phyloP scores from a whole-genome alignment of 1,140 invertebrate genomes.

The Dryas iulia region DNA sequence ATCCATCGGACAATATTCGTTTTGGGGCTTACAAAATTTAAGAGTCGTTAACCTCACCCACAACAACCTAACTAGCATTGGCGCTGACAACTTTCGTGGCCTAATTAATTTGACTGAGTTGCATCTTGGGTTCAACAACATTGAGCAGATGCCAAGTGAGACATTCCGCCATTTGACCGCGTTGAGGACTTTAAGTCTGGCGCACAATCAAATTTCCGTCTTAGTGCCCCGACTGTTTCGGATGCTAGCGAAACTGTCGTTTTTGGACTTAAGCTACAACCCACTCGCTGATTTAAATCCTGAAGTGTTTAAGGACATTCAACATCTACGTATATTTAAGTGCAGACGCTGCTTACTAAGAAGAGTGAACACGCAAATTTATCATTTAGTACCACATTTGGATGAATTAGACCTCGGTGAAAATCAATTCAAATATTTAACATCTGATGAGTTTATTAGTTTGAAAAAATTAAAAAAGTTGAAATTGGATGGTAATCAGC shows the following conservation, averaged over 20 bases:
- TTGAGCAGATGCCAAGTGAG: constrained; percentile 86
- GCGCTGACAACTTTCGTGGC: constrained; percentile 90
- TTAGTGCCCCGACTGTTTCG: constrained; percentile 86
- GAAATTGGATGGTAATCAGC: constrained; percentile 87
- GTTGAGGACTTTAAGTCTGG: constrained; percentile 84
- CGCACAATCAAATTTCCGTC: constrained; percentile 85
- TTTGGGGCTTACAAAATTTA: constrained; percentile 87
- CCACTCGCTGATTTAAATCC: constrained; percentile 85
- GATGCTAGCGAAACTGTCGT: constrained; percentile 84
- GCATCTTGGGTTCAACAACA: constrained; percentile 91
- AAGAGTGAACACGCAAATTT: constrained; percentile 88
- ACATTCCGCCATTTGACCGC: constrained; percentile 86
- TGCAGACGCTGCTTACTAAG: constrained; percentile 85
- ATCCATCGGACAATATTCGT: constrained; percentile 88
- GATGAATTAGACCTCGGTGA: constrained; percentile 87
- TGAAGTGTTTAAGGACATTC: constrained; percentile 89
- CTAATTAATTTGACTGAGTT: constrained; percentile 89
- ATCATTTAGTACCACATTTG: constrained; percentile 85
- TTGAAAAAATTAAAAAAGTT: constrained; percentile 85
- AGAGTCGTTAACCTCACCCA: constrained; percentile 86
- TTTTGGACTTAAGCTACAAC: constrained; percentile 88
- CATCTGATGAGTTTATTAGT: constrained; percentile 86
- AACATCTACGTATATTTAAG: constrained; percentile 85
- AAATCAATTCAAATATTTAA: constrained; percentile 89
- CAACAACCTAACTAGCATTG: constrained; percentile 88